Evolutionary conservation across 2,113 vertebrate genomes (phyloP).

Genomic region (Riparia riparia): DNA sequence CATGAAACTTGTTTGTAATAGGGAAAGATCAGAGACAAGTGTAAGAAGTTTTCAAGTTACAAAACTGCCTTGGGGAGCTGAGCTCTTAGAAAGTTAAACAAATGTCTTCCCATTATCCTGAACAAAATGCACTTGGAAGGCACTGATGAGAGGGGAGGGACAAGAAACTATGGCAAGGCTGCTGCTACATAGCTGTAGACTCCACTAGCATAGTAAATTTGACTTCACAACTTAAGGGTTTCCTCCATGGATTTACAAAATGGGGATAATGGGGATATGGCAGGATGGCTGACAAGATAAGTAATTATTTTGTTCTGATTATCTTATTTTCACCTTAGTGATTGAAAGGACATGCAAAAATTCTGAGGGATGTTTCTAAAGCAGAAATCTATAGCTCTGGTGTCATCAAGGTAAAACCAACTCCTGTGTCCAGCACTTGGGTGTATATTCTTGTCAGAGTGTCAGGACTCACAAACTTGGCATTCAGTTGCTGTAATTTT

Average conservation of each 20-base stretch:
- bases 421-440: background rate
- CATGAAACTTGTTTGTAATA: background rate
- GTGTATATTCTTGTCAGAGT: background rate
- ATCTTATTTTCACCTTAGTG: background rate
- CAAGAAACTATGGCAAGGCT: background rate
- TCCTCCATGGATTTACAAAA: background rate
- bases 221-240: background rate
- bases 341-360: background rate
- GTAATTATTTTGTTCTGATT: background rate
- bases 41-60: background rate
- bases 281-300: background rate
- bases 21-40: background rate
- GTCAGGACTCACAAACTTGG: background rate
- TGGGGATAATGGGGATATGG: background rate
- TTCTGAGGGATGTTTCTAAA: background rate
- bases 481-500: conserved; percentile 1
- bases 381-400: background rate
- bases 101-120: background rate
- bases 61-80: background rate
- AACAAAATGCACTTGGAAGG: background rate
- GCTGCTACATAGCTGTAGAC: background rate
- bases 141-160: background rate
- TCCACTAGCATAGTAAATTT: background rate
- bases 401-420: background rate
- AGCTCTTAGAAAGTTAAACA: background rate